phyloP scores from a whole-genome alignment of 2,797 vertebrate genomes.

The Urophycis tenuis region DNA sequence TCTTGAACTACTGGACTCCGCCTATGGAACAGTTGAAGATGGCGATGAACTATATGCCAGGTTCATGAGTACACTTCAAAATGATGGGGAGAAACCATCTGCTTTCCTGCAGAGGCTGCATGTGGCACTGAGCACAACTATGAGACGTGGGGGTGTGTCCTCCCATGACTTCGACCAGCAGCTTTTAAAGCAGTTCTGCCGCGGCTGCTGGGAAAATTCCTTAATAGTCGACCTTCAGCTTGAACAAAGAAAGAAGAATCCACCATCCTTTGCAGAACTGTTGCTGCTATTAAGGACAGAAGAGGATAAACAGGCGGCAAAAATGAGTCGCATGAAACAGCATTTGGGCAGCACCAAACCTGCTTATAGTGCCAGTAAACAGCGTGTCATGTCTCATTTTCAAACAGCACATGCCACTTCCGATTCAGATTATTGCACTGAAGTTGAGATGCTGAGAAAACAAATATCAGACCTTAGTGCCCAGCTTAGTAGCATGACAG shows the following conservation, averaged over 20 bases:
- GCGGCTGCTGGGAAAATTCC: conserved; percentile 23
- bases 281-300: conserved; percentile 3
- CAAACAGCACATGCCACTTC: too few species aligned
- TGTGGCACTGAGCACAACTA: not conserved
- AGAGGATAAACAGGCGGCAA: conserved; percentile 16
- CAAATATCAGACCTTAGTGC: too few species aligned
- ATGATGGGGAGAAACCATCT: conserved; percentile 23
- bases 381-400: too few species aligned
- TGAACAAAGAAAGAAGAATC: not conserved
- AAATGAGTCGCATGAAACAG: conserved; percentile 16
- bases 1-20: conserved; percentile 21
- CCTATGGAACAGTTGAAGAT: conserved; percentile 25
- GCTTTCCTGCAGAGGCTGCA: conserved; percentile 18
- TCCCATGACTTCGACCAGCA: not conserved
- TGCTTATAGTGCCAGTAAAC: too few species aligned
- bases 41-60: conserved; percentile 27
- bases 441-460: too few species aligned
- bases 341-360: conserved; percentile 18
- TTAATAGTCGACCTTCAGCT: conserved; percentile 6
- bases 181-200: conserved; percentile 18
- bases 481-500: too few species aligned
- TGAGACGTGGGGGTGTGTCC: not conserved
- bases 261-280: conserved; percentile 18
- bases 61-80: conserved; percentile 11
- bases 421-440: too few species aligned